phyloP scores from a whole-genome alignment of 2,797 vertebrate species.

The Typhlichthys subterraneus region DNA sequence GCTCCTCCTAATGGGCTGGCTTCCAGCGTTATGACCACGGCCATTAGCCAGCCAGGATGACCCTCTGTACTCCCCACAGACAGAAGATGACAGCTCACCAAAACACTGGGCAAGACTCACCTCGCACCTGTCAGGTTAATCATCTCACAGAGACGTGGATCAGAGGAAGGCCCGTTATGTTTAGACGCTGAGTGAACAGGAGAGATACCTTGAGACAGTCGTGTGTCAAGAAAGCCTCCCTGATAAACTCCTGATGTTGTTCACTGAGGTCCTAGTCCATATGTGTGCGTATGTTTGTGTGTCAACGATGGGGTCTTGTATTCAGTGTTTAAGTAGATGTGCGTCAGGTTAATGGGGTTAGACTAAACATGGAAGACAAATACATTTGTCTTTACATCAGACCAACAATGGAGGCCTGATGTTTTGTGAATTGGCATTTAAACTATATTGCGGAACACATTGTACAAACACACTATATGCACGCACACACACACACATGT shows the following conservation, averaged over 20 bases:
- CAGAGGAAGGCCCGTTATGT: conserved; percentile 36
- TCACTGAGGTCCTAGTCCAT: conserved; percentile 56
- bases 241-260: conserved; percentile 45
- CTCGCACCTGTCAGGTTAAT: conserved; percentile 70
- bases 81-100: conserved; percentile 50
- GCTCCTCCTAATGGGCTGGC: conserved; percentile 60
- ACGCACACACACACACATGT: conserved; percentile 7
- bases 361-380: conserved; percentile 45
- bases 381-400: conserved; percentile 73
- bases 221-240: conserved; percentile 19
- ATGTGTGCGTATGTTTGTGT: background rate
- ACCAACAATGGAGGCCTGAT: conserved; percentile 76
- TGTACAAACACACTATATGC: conserved; percentile 60
- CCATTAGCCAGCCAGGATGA: conserved; percentile 60
- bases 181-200: conserved; percentile 38
- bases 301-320: conserved; percentile 40
- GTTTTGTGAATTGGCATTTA: conserved; percentile 71
- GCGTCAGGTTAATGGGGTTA: conserved; percentile 76
- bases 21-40: conserved; percentile 58
- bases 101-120: conserved; percentile 59
- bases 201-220: conserved; percentile 35
- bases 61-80: conserved; percentile 54
- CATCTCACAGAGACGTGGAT: conserved; percentile 43
- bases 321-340: conserved; percentile 56
- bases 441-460: conserved; percentile 44